Base-by-base conservation (phyloP, 2,888 invertebrate species). In the Aphodius granarius region DNA sequence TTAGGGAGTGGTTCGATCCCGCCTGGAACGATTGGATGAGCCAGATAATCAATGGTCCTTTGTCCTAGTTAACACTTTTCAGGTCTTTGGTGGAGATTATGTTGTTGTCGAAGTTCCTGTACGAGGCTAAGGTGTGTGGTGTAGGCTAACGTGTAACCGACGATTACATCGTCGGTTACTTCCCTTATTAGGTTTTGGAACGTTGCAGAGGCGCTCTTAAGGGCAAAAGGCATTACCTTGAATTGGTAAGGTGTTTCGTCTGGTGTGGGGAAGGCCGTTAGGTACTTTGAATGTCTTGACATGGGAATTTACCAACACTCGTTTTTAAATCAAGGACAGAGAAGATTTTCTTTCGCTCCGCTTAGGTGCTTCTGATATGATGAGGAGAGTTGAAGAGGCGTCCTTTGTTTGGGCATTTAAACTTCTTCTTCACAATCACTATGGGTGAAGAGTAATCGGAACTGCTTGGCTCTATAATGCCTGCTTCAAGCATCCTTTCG, bases 261-360 rank as follows among this genome's bases (percentile, higher is more conserved):
- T 0, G 83, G 83, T 0, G 83, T 80, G 5, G 79, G 19, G 71
- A 84, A 84, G 0, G 83, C 83, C 0, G 84, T 84, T 5, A 79
- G 76, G 66, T 74, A 77, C 16, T 77, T 80, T 0, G 79, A 77
- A 3, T 75, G 63, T 2, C 72, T 74, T 2, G 77, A 78, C 78
- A 84, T 76, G 1, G 81, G 81, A 0, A 84, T 75, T 62, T 84
- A 83, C 83, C 84, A 85, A 68, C 83, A 85, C 2, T 83, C 66
- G 79, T 79, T 20, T 80, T 80, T 5, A 84, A 73, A 15, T 85
- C 84, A 1, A 85, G 71, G 9, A 82, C 81, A 0, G 83, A 77
- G 66, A 84, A 84, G 5, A 83, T 75, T 13, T 63, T n/a, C n/a
- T n/a, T n/a, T 73, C 0, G 83, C 83, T 5, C 66, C 22, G 1